phyloP scores from a whole-genome alignment of 2,113 vertebrate species.

The Hippocampus comes region DNA sequence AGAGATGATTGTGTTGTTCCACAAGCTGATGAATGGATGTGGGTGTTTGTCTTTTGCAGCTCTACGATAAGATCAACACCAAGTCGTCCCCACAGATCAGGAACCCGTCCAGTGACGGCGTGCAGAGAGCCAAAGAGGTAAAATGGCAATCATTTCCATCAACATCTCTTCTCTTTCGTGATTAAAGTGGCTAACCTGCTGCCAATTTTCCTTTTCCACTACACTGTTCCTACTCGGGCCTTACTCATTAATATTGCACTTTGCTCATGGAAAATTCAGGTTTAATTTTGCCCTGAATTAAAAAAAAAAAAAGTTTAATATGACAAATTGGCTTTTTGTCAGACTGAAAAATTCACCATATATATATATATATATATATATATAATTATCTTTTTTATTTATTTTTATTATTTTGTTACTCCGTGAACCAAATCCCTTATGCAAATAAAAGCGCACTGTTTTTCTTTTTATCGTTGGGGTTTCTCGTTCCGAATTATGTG shows the following conservation, averaged over 20 bases:
- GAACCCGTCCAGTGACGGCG: conserved; percentile 93
- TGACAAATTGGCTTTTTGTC: too few relatives aligned
- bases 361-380: too few relatives aligned
- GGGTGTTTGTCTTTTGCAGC: conserved; percentile 68
- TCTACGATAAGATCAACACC: conserved; percentile 99
- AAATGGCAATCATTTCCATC: conserved; percentile 29
- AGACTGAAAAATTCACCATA: too few relatives aligned
- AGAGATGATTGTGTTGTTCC: background rate
- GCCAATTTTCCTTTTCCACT: background rate
- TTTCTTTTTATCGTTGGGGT: background rate
- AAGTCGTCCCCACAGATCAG: conserved; percentile 97
- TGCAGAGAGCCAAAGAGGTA: conserved; percentile 99
- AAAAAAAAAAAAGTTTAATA: too few relatives aligned
- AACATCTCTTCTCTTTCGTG: background rate
- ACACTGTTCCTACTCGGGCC: too few relatives aligned
- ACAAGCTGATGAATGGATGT: background rate
- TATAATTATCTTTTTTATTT: background rate
- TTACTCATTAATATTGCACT: background rate
- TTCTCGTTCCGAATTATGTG: too few relatives aligned
- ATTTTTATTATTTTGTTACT: background rate
- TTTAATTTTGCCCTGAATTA: background rate
- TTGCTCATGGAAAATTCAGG: background rate
- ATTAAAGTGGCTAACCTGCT: background rate
- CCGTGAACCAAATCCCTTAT: background rate
- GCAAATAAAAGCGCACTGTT: background rate